A percentile compares a stretch with the other conserved stretches of the same genome.
Conservation (phyloP, 2,888 invertebrate species). For the Muschampia plurimacula region DNA sequence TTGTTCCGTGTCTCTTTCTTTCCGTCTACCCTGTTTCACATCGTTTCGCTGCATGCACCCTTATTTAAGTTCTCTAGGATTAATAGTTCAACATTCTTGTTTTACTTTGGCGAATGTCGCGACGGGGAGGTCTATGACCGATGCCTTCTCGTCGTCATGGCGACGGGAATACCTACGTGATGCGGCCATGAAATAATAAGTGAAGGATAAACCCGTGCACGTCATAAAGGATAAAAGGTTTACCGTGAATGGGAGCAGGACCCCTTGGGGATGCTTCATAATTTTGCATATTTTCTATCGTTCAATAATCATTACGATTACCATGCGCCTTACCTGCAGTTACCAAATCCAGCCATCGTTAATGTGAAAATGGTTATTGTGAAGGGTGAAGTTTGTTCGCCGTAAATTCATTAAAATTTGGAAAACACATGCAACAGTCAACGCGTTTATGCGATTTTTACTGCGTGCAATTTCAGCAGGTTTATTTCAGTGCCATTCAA, state of each 20-base stretch:
- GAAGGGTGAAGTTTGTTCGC: background rate
- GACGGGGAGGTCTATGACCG: constrained; percentile 78
- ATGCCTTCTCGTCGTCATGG: constrained; percentile 71
- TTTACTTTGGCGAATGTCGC: constrained; percentile 72
- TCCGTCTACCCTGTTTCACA: constrained; percentile 48
- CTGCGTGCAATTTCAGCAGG: no score
- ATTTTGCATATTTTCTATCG: constrained; percentile 21
- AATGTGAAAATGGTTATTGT: no score
- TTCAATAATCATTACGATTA: constrained; percentile 1
- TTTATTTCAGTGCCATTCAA: no score
- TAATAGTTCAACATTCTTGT: constrained; percentile 72
- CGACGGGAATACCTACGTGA: constrained; percentile 67
- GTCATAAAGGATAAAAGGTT: constrained; percentile 55
- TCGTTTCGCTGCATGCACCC: constrained; percentile 54
- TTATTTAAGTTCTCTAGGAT: constrained; percentile 65
- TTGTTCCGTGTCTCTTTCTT: background rate
- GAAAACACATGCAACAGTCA: no score
- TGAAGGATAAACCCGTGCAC: constrained; percentile 40
- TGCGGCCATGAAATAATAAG: constrained; percentile 39
- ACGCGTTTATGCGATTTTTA: no score
- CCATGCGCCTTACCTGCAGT: background rate
- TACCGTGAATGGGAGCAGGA: constrained; percentile 15
- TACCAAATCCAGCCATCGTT: no score
- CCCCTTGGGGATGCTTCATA: constrained; percentile 25
- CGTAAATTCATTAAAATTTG: background rate